These are phyloP conservation scores for Eulithis testata DNA, from an alignment of 2,888 invertebrate genomes.

Conservation along the genomic window DNA sequence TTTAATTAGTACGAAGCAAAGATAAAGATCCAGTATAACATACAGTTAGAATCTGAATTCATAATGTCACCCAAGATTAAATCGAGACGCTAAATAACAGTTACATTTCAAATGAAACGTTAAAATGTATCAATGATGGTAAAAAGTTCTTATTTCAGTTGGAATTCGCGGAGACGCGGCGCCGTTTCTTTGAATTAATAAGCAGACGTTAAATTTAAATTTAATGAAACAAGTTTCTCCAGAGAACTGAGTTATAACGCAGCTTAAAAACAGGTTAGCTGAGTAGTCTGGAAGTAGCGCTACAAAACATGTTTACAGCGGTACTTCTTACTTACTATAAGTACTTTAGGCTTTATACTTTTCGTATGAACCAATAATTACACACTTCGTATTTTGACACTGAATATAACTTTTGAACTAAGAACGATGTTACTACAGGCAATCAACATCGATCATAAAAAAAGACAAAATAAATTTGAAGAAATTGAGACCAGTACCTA, in stretches of 20 bases:
- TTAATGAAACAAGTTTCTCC: constrained; percentile 78
- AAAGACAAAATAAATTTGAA: no score
- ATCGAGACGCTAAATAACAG: constrained; percentile 24
- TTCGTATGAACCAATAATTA: no score
- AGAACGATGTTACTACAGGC: no score
- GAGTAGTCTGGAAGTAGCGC: background rate
- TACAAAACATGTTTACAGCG: no score
- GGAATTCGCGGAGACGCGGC: constrained; percentile 59
- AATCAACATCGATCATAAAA: no score
- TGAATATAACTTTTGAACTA: no score
- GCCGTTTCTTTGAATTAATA: constrained; percentile 74
- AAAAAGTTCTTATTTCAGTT: constrained; percentile 54
- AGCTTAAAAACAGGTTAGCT: constrained; percentile 24
- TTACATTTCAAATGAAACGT: constrained; percentile 51
- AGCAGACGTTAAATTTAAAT: constrained; percentile 76
- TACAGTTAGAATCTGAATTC: no score
- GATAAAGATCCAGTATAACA: no score
- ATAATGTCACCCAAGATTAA: constrained; percentile 9
- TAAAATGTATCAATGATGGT: constrained; percentile 56
- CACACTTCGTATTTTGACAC: no score
- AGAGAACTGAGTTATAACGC: constrained; percentile 57
- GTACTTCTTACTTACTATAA: no score
- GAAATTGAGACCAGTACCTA: no score
- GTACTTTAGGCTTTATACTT: no score
- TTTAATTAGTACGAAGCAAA: background rate